phyloP scores from a whole-genome alignment of 2,888 invertebrate genomes.

The Apamea anceps region DNA sequence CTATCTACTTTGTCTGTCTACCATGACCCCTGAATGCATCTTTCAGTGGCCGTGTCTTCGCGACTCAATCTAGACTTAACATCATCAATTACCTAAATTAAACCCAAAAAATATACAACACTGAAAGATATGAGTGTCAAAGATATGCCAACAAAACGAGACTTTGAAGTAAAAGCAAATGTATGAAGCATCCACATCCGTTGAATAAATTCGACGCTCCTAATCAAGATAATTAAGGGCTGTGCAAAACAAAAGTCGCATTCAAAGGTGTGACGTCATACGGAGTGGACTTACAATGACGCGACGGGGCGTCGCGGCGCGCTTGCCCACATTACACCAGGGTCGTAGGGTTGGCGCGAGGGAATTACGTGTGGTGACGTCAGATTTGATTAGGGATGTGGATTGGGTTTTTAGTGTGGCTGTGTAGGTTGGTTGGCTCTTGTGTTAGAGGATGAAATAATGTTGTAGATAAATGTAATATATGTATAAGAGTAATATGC shows the following conservation, averaged over 20 bases:
- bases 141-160: slow-evolving; percentile 19
- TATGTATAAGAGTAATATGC: neutral
- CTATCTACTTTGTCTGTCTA: neutral
- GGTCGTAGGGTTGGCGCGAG: slow-evolving; percentile 77
- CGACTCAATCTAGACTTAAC: neutral
- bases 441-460: slow-evolving; percentile 7
- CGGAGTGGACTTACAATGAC: slow-evolving; percentile 76
- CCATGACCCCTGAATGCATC: neutral
- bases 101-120: slow-evolving; percentile 17
- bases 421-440: slow-evolving; percentile 8
- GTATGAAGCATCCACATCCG: slow-evolving; percentile 42
- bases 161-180: slow-evolving; percentile 36
- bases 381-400: slow-evolving; percentile 50
- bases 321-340: slow-evolving; percentile 76
- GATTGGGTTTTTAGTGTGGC: slow-evolving; percentile 43
- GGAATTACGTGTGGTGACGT: slow-evolving; percentile 48
- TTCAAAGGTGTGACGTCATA: slow-evolving; percentile 80
- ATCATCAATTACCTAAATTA: slow-evolving; percentile 36
- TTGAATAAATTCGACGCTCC: slow-evolving; percentile 70
- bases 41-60: no score
- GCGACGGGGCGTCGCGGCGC: slow-evolving; percentile 77
- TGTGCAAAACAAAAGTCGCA: slow-evolving; percentile 81
- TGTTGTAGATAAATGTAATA: slow-evolving; percentile 1
- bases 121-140: neutral
- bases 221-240: slow-evolving; percentile 87